Conservation (phyloP, 2,888 invertebrate species). For the Xanthostigma xanthostigma region DNA sequence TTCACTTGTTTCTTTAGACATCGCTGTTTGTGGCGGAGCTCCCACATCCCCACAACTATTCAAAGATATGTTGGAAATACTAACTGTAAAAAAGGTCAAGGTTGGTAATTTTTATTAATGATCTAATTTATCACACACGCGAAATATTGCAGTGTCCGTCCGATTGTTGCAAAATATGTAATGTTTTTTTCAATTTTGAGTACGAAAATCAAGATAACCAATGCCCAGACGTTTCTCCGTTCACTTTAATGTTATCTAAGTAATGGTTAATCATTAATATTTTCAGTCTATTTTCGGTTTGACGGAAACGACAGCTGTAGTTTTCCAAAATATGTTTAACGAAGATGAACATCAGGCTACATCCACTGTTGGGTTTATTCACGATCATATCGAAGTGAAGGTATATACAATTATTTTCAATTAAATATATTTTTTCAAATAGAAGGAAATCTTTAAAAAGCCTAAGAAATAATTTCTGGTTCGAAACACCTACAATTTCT, state of each 20-base stretch:
- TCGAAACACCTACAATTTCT: too few relatives aligned
- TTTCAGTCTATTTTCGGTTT: conserved; percentile 42
- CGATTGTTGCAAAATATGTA: too few relatives aligned
- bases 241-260: too few relatives aligned
- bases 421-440: too few relatives aligned
- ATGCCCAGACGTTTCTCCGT: too few relatives aligned
- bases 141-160: too few relatives aligned
- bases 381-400: conserved; percentile 43
- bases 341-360: conserved; percentile 30
- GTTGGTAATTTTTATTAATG: conserved; percentile 22
- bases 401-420: conserved; percentile 18
- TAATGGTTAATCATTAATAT: not conserved
- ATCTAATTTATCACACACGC: too few relatives aligned
- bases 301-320: conserved; percentile 39
- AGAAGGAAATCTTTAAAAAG: too few relatives aligned
- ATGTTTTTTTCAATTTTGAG: too few relatives aligned
- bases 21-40: conserved; percentile 58
- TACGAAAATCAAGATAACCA: too few relatives aligned
- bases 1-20: conserved; percentile 31
- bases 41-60: conserved; percentile 48
- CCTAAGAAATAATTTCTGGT: too few relatives aligned
- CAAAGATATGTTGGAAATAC: conserved; percentile 30
- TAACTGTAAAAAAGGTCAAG: conserved; percentile 33
- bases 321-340: conserved; percentile 35
- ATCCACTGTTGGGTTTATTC: conserved; percentile 37